Evolutionary conservation across 2,888 invertebrate species (phyloP), one percentile per base, ranked within the genome.

Genomic region (Crossocerus cetratus): DNA sequence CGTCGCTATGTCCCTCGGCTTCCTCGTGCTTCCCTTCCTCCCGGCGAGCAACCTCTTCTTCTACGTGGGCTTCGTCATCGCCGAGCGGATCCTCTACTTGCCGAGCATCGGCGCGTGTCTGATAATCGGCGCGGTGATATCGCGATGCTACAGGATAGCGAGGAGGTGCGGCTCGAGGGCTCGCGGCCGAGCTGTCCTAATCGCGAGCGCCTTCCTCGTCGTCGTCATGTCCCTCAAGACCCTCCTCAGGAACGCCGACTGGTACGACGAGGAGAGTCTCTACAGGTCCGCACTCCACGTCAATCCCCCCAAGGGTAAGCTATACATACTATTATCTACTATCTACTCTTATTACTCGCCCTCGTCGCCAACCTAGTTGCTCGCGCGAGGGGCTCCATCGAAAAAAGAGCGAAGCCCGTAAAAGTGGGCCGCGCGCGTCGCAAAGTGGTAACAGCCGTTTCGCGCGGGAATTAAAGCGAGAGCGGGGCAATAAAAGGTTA

Each of bases 41-140:
- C 99, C 98, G 78, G 98, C 99, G 77, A 96, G 97, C 85, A 99
- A 99, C 93, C 92, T 98, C 84, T 95, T 99, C 91, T 98, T 98
- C 92, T 98, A 99, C 91, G 99, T 99, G 73, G 99, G 99, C 61
- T 99, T 99, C 91, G 99, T 99, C 82, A 96, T 99, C 67, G 99
- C 99, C 72, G 99, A 99, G 91, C 93, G 99, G 79, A 95, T 99
- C 80, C 93, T 99, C 79, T 99, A 99, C 92, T 94, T 99, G 90
- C 98, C 99, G 62, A 98, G 98, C 91, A 96, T 98, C 87, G 99
- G 98, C 65, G 96, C 96, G 91, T 98, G 98, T 91, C 93, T 99
- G 84, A 92, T 98, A 79, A 92, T 98, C 73, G 98, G 96, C 53
- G 92, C 94, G 74, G 92, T 92, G 53, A 91, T 90, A 45, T 86